Percentiles rank a stretch among this genome's conserved stretches.
These are phyloP conservation scores for Aythya baeri DNA, from an alignment of 2,113 vertebrate genomes.

Conservation along the genomic window DNA sequence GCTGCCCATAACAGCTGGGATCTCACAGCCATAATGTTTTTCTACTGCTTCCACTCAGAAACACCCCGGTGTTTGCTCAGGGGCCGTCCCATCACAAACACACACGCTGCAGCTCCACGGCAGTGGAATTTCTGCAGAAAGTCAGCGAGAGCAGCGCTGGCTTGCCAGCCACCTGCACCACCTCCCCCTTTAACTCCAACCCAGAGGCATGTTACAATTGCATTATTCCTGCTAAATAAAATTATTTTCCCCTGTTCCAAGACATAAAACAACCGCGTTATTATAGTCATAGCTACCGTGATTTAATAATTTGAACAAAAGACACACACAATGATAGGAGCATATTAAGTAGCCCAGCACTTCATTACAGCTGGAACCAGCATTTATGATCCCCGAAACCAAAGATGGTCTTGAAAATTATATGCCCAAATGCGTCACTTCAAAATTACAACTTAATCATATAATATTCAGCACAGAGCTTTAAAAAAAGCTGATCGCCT, in stretches of 20 bases:
- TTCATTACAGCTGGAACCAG: constrained; percentile 43
- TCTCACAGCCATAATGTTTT: constrained; percentile 22
- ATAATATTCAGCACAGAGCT: neutral
- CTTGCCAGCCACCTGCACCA: constrained; percentile 49
- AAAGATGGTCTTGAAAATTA: constrained; percentile 27
- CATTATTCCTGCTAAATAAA: constrained; percentile 62
- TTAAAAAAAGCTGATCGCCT: neutral
- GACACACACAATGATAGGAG: constrained; percentile 20
- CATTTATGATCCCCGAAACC: constrained; percentile 36
- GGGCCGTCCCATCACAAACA: constrained; percentile 46
- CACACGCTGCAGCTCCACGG: constrained; percentile 6
- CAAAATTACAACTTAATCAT: constrained; percentile 45
- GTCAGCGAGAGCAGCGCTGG: neutral
- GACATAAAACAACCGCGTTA: constrained; percentile 53
- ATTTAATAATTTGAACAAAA: constrained; percentile 69
- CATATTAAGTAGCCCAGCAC: constrained; percentile 32
- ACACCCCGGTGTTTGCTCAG: constrained; percentile 44
- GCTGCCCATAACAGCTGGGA: neutral
- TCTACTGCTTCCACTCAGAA: constrained; percentile 15
- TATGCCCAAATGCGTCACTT: neutral
- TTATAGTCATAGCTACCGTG: constrained; percentile 40
- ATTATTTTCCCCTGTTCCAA: constrained; percentile 55
- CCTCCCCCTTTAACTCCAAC: constrained; percentile 25
- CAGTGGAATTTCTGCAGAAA: constrained; percentile 49
- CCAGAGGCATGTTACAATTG: constrained; percentile 60